Conservation (phyloP, 2,888 invertebrate genomes). For the Athalia rosae region DNA sequence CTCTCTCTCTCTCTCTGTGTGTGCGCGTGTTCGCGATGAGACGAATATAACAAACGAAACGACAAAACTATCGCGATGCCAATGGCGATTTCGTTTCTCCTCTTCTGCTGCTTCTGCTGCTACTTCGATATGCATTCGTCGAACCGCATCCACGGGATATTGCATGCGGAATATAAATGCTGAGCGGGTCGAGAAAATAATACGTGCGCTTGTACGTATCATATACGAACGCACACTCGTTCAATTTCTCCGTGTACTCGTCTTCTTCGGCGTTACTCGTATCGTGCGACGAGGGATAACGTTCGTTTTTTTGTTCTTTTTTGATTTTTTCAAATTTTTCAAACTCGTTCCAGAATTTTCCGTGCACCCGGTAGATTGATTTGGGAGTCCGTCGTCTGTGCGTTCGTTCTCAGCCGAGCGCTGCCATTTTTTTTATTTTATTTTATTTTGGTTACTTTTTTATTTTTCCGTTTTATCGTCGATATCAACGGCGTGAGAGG, state of each 20-base stretch:
- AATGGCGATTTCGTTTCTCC: background rate
- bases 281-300: background rate
- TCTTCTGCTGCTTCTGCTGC: background rate
- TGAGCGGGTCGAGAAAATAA: background rate
- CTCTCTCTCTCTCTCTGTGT: background rate
- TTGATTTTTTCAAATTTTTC: no score
- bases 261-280: background rate
- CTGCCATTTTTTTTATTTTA: no score
- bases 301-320: no score
- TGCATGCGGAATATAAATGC: conserved; percentile 37
- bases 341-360: background rate
- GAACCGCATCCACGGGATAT: conserved; percentile 30
- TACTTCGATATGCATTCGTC: conserved; percentile 5
- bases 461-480: background rate
- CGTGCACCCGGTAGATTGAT: no score
- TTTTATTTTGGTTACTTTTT: no score
- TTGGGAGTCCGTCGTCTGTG: conserved; percentile 20
- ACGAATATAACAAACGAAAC: no score
- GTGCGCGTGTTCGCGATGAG: no score
- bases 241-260: background rate
- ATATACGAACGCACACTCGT: no score
- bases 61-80: no score
- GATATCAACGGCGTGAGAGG: conserved; percentile 38
- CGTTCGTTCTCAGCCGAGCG: conserved; percentile 23
- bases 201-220: no score